phyloP scores from a whole-genome alignment of 2,797 vertebrate species.

The Acridotheres tristis region DNA sequence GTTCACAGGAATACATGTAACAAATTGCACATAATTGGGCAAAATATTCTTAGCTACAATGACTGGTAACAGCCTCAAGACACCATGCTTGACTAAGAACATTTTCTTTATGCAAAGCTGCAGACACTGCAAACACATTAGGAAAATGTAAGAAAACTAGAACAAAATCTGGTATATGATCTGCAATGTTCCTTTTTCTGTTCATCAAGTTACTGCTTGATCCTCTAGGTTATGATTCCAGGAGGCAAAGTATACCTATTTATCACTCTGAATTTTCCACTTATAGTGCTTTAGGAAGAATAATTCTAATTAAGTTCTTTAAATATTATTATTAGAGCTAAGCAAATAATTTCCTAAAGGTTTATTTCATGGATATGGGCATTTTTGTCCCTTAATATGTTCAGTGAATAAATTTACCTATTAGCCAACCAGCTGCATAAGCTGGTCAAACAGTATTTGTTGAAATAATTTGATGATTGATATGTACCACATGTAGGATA shows the following conservation, averaged over 20 bases:
- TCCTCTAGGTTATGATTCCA: not conserved
- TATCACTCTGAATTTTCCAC: not conserved
- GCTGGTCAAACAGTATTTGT: conserved; percentile 31
- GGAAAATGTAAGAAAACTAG: not conserved
- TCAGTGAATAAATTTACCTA: conserved; percentile 1
- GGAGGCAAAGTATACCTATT: not conserved
- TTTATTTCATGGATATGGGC: conserved; percentile 4
- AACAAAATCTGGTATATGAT: not conserved
- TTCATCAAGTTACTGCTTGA: not conserved
- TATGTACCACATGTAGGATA: conserved; percentile 24
- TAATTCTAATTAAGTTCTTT: not conserved
- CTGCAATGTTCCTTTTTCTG: not conserved
- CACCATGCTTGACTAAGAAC: not conserved
- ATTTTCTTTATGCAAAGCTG: not conserved
- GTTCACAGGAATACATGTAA: not conserved
- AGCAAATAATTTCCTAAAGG: conserved; percentile 5
- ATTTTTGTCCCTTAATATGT: conserved; percentile 11
- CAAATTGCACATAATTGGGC: not conserved
- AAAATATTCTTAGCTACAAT: not conserved
- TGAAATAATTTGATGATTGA: conserved; percentile 2
- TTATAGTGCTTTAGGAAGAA: not conserved
- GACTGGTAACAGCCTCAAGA: not conserved
- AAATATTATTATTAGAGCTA: conserved; percentile 3
- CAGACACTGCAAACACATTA: not conserved
- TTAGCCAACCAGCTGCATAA: conserved; percentile 6